Evolutionary conservation across 1,140 invertebrate species (phyloP).

Genomic region (Drosophila funebris): DNA sequence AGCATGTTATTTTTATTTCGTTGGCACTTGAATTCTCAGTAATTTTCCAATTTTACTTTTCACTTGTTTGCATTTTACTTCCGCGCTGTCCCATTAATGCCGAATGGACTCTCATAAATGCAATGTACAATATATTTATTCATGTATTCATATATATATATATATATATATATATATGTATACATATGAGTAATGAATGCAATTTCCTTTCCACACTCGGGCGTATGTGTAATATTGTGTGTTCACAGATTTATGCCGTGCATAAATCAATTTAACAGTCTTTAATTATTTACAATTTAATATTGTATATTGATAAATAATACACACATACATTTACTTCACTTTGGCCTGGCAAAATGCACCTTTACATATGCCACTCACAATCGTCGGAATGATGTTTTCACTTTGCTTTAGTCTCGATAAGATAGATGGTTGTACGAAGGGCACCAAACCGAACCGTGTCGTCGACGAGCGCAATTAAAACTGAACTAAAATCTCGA

Average conservation of each 20-base stretch:
- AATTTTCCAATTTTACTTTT: not conserved
- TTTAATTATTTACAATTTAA: not conserved
- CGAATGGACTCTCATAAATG: slow-evolving; percentile 7
- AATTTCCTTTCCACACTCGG: not conserved
- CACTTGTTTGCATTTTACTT: not conserved
- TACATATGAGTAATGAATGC: slow-evolving; percentile 3
- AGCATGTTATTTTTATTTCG: not conserved
- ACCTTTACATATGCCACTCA: not conserved
- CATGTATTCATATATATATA: not conserved
- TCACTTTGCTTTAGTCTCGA: not conserved
- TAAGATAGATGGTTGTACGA: not conserved
- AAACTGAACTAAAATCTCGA: slow-evolving; percentile 68
- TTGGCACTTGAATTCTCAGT: too few species aligned
- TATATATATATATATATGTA: not conserved
- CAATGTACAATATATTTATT: not conserved
- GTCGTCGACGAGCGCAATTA: slow-evolving; percentile 63
- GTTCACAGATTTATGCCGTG: not conserved
- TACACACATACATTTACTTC: not conserved
- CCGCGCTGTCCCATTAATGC: not conserved
- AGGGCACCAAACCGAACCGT: slow-evolving; percentile 17
- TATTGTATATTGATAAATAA: not conserved
- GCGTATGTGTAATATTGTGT: slow-evolving; percentile 20
- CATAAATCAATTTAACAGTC: slow-evolving; percentile 4
- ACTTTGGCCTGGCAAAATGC: not conserved
- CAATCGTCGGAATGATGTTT: not conserved